These are phyloP conservation scores for Listronotus oregonensis DNA, from an alignment of 1,140 invertebrate species.

Conservation along the genomic window DNA sequence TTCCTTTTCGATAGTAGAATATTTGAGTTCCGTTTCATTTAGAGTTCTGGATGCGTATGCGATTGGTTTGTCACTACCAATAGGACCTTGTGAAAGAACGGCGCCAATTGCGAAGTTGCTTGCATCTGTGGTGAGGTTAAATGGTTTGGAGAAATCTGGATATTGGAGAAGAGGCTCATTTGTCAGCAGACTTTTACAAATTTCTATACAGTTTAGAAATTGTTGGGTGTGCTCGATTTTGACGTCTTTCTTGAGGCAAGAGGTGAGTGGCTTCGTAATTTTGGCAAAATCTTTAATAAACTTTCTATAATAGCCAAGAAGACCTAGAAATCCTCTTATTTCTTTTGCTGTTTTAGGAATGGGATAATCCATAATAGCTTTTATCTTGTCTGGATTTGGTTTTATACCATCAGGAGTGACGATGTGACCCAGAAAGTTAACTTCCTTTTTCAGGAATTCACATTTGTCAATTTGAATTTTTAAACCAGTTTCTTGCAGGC, in stretches of 20 bases:
- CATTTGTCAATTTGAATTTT: too few species aligned
- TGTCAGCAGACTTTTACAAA: slow-evolving; percentile 23
- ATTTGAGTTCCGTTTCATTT: slow-evolving; percentile 23
- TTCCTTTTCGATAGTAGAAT: slow-evolving; percentile 18
- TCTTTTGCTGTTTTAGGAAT: slow-evolving; percentile 38
- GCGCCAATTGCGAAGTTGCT: too few species aligned
- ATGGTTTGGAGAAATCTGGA: slow-evolving; percentile 52
- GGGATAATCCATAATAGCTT: slow-evolving; percentile 30
- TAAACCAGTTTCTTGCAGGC: too few species aligned
- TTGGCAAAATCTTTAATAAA: slow-evolving; percentile 31
- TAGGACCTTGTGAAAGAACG: too few species aligned
- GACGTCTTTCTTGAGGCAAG: slow-evolving; percentile 18
- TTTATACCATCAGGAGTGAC: slow-evolving; percentile 27
- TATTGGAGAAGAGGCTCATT: slow-evolving; percentile 33
- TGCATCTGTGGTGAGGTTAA: slow-evolving; percentile 50
- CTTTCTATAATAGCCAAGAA: slow-evolving; percentile 40
- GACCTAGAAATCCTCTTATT: slow-evolving; percentile 40
- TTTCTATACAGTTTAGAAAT: slow-evolving; percentile 12
- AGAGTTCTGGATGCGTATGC: slow-evolving; percentile 8
- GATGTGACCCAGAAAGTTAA: background rate
- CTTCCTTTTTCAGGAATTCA: too few species aligned
- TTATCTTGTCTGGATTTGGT: slow-evolving; percentile 38
- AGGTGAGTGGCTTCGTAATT: slow-evolving; percentile 3
- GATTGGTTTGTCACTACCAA: too few species aligned
- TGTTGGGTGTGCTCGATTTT: background rate